Base-by-base conservation (phyloP, 2,888 invertebrate species). In the Dicranocentrus wangi region DNA sequence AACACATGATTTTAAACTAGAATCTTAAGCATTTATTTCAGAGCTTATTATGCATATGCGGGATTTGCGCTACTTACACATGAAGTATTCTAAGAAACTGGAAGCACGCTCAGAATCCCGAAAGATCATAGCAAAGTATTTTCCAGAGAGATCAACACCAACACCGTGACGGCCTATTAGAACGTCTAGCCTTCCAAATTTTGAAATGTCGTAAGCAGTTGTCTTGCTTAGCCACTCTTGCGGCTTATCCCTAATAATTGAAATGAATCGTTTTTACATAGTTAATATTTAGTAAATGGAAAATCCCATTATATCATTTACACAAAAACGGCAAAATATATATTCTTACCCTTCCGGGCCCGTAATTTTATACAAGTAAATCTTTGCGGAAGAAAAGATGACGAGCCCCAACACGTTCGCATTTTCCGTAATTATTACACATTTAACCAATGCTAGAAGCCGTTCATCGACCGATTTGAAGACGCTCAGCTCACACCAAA, bases 81-180 rank as follows among this genome's bases (percentile, higher is more conserved):
- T 82, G 55, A 86, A 87, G 65, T 79, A 84, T 69, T 86, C 86
- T 8, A 87, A 25, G 63, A 87, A 87, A 32, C 81, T 82, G 1
- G 84, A 84, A 25, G 85, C 83, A 39, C 87, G 61, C 42, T 81
- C 79, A 0, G 87, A 82, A 80, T 87, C 87, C 21, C 86, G 68
- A 28, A 87, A 85, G 10, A 87, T 71, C 42, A 86, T 70, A 1
- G 86, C 85, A 72, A 83, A 86, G 63, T 86, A 86, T 71, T 86
- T 87, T 25, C 84, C 84, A 60, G 71, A 72, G 28, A 86, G 80
- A 68, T 87, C 86, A n/a, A 87, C 66, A 0, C 86, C 86, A 28
- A 86, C 81, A 3, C 86, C 86, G 53, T 87, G 86, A 8, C 85
- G 75, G 25, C 86, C 86, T 51, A 87, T 85, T 0, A 87, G 82